Percentiles rank a stretch among this genome's conserved stretches.
These are phyloP conservation scores for Andinoacara biseriatus DNA, from an alignment of 2,113 vertebrate genomes.

Conservation along the genomic window DNA sequence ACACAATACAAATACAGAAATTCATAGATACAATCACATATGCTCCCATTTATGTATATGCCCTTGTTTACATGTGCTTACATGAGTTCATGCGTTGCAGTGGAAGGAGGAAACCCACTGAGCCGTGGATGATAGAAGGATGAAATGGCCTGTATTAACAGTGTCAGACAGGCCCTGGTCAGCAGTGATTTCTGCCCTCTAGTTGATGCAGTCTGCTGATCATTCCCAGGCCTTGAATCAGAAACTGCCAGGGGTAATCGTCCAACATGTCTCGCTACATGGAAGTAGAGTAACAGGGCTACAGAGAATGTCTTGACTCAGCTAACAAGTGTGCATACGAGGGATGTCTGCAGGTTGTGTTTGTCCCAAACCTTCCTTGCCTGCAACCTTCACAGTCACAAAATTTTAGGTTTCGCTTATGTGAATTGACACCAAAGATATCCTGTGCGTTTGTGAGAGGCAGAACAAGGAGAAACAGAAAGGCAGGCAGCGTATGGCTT, in stretches of 20 bases:
- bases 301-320: slow-evolving; percentile 37
- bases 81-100: slow-evolving; percentile 18
- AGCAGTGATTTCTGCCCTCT: slow-evolving; percentile 61
- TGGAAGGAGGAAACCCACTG: slow-evolving; percentile 36
- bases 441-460: slow-evolving; percentile 10
- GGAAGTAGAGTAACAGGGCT: slow-evolving; percentile 37
- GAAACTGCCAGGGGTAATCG: slow-evolving; percentile 50
- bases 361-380: slow-evolving; percentile 6
- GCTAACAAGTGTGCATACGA: slow-evolving; percentile 32
- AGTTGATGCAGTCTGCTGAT: slow-evolving; percentile 56
- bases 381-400: slow-evolving; percentile 7
- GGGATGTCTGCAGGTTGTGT: slow-evolving; percentile 26
- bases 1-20: neutral
- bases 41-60: slow-evolving; percentile 15
- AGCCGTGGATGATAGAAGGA: slow-evolving; percentile 55
- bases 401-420: slow-evolving; percentile 17
- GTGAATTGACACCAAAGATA: slow-evolving; percentile 27
- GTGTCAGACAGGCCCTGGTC: slow-evolving; percentile 68
- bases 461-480: neutral
- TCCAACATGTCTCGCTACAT: slow-evolving; percentile 42
- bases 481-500: slow-evolving; percentile 5
- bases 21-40: neutral
- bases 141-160: slow-evolving; percentile 68
- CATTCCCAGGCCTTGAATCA: slow-evolving; percentile 60
- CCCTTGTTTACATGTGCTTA: slow-evolving; percentile 15